Evolutionary conservation across 2,888 invertebrate species (phyloP), one percentile per base, ranked within the genome.

Genomic region (Amphipoea lucens): DNA sequence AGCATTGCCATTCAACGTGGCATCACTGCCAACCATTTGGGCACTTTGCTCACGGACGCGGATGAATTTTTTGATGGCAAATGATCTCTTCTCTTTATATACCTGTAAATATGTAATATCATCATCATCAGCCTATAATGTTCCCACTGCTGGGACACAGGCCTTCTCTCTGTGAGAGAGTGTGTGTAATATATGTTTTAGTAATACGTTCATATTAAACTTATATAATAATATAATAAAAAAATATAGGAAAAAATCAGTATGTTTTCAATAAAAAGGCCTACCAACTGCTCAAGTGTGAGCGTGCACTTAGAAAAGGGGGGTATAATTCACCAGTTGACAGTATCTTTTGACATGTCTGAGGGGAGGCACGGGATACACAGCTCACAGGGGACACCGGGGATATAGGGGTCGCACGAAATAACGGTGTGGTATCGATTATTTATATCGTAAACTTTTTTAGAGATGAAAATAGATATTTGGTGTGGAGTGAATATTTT

Each of bases 291-390:
- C 62, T 82, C 69, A 83, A 88, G 85, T 91, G 82, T 90, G 86
- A 76, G 88, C 90, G 66, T 6, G 29, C 86, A 86, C 84, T 80
- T 79, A 81, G 67, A 71, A 84, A 79, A n/a, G 83, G 81, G 84
- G 73, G 83, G 77, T 85, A 90, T 93, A 92, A 90, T 90, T 92
- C 90, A 91, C 89, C 87, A 87, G 90, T 91, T 90, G 91, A 92
- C 91, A 90, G 91, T 92, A 92, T 92, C 92, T 90, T 89, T 88
- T 91, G 91, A 92, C 91, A 88, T 90, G 90, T 90, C 89, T 82
- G 86, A 84, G 88, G 90, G 91, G 87, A 90, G 89, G 90, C 89
- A 90, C 86, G 89, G 84, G 90, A 71, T 40, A 62, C 40, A 71
- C 40, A 62, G 63, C 71, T 62, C 91, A 89, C 86, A 89, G 84